These are phyloP conservation scores for Liparis tanakae DNA, from an alignment of 2,797 vertebrate genomes.

Conservation along the genomic window DNA sequence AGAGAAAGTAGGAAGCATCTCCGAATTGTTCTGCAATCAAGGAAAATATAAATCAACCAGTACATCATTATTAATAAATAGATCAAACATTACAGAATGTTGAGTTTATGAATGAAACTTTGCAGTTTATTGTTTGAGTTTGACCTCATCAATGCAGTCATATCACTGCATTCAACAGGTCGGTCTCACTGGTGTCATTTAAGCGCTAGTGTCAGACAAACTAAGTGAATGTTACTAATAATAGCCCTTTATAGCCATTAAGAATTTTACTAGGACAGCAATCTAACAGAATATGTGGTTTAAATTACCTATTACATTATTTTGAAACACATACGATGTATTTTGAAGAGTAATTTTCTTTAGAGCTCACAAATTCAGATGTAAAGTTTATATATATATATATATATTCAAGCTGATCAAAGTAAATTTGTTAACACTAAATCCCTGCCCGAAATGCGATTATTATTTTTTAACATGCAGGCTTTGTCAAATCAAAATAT, in stretches of 20 bases:
- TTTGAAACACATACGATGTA: not conserved
- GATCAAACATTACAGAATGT: not conserved
- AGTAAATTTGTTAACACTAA: not conserved
- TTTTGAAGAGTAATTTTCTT: not conserved
- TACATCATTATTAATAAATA: too few species aligned
- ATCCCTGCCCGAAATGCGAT: too few species aligned
- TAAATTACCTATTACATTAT: not conserved
- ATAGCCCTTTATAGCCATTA: not conserved
- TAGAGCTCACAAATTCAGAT: not conserved
- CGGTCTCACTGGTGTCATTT: too few species aligned
- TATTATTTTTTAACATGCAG: not conserved
- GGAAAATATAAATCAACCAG: not conserved
- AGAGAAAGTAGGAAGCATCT: constrained; percentile 81
- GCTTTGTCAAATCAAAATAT: not conserved
- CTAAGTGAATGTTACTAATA: not conserved
- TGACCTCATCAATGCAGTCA: not conserved
- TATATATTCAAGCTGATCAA: not conserved
- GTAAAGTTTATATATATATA: not conserved
- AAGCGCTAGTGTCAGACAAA: not conserved
- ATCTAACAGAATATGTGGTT: not conserved
- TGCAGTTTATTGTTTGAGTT: not conserved
- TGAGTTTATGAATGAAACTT: not conserved
- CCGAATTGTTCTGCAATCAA: constrained; percentile 81
- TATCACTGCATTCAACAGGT: not conserved
- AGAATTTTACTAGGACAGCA: not conserved